These are phyloP conservation scores for Unio delphinus DNA, from an alignment of 2,888 invertebrate species.

Conservation along the genomic window DNA sequence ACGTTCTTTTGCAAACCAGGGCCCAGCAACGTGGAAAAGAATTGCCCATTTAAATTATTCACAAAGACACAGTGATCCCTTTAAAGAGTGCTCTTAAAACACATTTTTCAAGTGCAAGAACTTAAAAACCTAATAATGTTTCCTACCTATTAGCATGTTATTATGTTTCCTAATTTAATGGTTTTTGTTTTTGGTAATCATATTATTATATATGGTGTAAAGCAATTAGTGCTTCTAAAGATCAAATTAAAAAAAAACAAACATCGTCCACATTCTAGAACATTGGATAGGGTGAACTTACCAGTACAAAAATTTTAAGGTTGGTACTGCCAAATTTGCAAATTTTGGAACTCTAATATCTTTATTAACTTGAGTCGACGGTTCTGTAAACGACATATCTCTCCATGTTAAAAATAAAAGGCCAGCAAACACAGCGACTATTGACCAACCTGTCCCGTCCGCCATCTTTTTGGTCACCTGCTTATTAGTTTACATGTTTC, in stretches of 20 bases:
- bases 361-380: slow-evolving; percentile 47
- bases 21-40: too few relatives aligned
- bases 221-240: too few relatives aligned
- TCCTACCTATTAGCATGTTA: too few relatives aligned
- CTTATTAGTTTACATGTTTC: not conserved
- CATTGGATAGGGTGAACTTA: slow-evolving; percentile 32
- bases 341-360: slow-evolving; percentile 66
- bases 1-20: too few relatives aligned
- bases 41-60: too few relatives aligned
- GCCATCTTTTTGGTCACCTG: slow-evolving; percentile 43
- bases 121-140: too few relatives aligned
- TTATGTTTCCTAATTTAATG: too few relatives aligned
- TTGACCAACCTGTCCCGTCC: slow-evolving; percentile 44
- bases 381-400: slow-evolving; percentile 55
- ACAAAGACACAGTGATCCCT: too few relatives aligned
- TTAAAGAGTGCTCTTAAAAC: too few relatives aligned
- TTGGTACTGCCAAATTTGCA: slow-evolving; percentile 66
- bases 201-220: too few relatives aligned
- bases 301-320: slow-evolving; percentile 69
- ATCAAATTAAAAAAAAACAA: not conserved
- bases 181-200: too few relatives aligned
- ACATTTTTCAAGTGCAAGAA: too few relatives aligned
- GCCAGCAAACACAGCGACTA: slow-evolving; percentile 50
- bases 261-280: not conserved
- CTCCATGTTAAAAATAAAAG: slow-evolving; percentile 57